Base-by-base conservation (phyloP, 2,113 vertebrate species). In the Colaptes auratus region DNA sequence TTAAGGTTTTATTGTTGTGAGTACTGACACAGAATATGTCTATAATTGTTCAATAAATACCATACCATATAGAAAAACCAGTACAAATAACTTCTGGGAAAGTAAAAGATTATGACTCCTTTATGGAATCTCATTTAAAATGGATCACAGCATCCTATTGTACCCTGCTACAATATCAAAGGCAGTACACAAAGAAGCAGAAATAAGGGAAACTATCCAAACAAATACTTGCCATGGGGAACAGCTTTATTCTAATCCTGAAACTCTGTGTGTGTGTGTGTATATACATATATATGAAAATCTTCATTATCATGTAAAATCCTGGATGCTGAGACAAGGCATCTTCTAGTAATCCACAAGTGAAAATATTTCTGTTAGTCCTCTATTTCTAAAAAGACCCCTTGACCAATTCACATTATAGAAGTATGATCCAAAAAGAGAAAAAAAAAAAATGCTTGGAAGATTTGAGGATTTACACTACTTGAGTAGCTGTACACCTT, bases 1-100 rank as follows among this genome's bases (percentile, higher is more conserved):
- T 82, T 90, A 94, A 86, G 28, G 36, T 93, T 82, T 90, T 96
- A 90, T 93, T 96, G 95, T 70, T 93, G 86, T 87, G 86, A 97
- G 85, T 96, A 90, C 86, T 95, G 91, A 93, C 92, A 92, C 52
- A 96, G 28, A 95, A 88, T 55, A 59, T 93, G 70, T 73, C 96
- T 95, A 72, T 90, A 96, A 91, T 60, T 92, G 90, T 83, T 92
- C 15, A 36, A 42, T 66, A 91, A 79, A 90, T 94, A 67, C 28
- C 33, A 59, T 56, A 23, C 12, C 31, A 79, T 28, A 88, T 3
- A 83, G 42, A 60, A 71, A 64, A 78, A 7, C 66, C n/a, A 50
- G 61, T 84, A 53, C 67, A 87, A 71, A 88, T 93, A 95, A 86
- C 36, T 97, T 97, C 74, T 91, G 75, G 56, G 76, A 95, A 96